Evolutionary conservation across 2,888 invertebrate species (phyloP).

Genomic region (Nomada fabriciana): DNA sequence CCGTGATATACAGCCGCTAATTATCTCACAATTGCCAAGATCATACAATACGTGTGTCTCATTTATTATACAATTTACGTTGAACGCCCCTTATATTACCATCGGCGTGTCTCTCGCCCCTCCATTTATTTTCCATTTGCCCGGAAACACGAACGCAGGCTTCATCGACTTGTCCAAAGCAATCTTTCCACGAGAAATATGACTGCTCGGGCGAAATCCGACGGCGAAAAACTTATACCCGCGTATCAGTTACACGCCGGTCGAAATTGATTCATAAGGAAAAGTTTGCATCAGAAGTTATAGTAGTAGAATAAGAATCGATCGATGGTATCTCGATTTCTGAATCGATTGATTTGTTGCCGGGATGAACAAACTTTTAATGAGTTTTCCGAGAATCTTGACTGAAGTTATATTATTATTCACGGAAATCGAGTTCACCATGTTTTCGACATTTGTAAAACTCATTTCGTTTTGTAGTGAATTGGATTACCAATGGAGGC

Average conservation of each 20-base stretch:
- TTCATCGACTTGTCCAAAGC: not conserved
- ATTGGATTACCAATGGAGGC: not conserved
- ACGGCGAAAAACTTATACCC: conserved; percentile 11
- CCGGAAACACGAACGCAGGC: not conserved
- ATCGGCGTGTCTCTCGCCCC: not conserved
- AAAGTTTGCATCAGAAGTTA: conserved; percentile 21
- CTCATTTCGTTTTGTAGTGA: not conserved
- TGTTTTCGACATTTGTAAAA: not conserved
- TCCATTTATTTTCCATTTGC: not conserved
- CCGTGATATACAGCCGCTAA: not conserved
- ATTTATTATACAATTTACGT: not conserved
- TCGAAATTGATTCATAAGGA: conserved; percentile 17
- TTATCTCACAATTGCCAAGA: not conserved
- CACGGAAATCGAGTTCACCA: conserved; percentile 47
- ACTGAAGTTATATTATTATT: conserved; percentile 40
- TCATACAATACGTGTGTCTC: not conserved
- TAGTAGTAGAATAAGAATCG: conserved; percentile 6
- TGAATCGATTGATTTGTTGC: conserved; percentile 49
- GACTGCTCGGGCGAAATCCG: not conserved
- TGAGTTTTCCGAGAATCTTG: conserved; percentile 52
- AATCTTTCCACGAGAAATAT: conserved; percentile 23
- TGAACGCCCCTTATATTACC: not conserved
- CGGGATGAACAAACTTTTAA: conserved; percentile 48
- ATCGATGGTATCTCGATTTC: conserved; percentile 28
- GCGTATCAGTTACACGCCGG: not conserved